Evolutionary conservation across 2,888 invertebrate genomes (phyloP).

Genomic region (Papilio elwesi): DNA sequence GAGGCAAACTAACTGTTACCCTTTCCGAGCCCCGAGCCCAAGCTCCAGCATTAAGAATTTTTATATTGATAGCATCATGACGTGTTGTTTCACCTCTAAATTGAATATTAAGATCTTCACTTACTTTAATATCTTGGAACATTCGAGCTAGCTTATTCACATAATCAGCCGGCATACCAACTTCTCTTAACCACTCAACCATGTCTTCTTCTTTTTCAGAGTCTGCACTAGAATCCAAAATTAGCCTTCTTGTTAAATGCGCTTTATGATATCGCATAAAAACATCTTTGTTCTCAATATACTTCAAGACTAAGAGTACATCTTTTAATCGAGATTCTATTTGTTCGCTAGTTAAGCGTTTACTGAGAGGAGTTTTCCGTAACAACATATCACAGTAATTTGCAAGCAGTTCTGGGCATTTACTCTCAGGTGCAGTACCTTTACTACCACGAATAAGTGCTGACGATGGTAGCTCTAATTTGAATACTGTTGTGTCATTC

Average conservation of each 20-base stretch:
- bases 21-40: slow-evolving; percentile 98
- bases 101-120: slow-evolving; percentile 97
- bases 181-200: slow-evolving; percentile 98
- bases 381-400: slow-evolving; percentile 99
- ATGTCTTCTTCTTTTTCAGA: slow-evolving; percentile 99
- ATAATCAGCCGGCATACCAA: slow-evolving; percentile 99
- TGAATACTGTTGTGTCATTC: slow-evolving; percentile 97
- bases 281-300: slow-evolving; percentile 99
- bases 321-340: slow-evolving; percentile 96
- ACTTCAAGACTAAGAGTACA: slow-evolving; percentile 98
- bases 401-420: slow-evolving; percentile 98
- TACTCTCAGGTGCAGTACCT: slow-evolving; percentile 94
- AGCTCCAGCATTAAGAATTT: slow-evolving; percentile 99
- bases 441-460: slow-evolving; percentile 86
- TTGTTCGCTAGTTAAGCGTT: slow-evolving; percentile 97
- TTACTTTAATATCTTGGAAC: slow-evolving; percentile 99
- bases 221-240: slow-evolving; percentile 98
- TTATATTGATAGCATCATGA: slow-evolving; percentile 97
- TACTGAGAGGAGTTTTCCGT: slow-evolving; percentile 97
- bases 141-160: slow-evolving; percentile 99
- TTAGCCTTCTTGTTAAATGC: slow-evolving; percentile 96
- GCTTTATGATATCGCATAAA: slow-evolving; percentile 99
- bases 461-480: slow-evolving; percentile 86
- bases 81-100: slow-evolving; percentile 93
- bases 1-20: slow-evolving; percentile 97